Conservation (phyloP, 2,113 vertebrate genomes). For the Erinaceus europaeus region DNA sequence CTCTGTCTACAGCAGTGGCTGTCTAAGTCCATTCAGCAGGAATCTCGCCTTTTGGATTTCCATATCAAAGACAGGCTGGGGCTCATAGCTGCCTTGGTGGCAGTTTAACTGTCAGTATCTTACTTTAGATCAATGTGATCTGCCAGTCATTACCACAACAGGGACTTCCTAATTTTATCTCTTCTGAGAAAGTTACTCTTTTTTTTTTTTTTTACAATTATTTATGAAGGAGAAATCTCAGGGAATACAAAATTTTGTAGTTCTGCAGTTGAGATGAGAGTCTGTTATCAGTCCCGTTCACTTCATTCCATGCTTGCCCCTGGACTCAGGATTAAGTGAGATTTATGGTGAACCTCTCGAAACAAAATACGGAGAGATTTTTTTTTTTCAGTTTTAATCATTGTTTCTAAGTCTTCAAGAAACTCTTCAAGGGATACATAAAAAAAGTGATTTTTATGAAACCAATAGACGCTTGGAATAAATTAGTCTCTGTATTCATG, state of each 20-base stretch:
- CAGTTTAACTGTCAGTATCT: conserved; percentile 51
- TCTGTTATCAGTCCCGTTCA: background rate
- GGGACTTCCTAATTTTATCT: conserved; percentile 31
- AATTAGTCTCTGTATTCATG: background rate
- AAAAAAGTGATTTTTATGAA: background rate
- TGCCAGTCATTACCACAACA: background rate
- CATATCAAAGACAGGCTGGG: conserved; percentile 61
- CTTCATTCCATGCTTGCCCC: background rate
- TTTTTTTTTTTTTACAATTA: too few species aligned
- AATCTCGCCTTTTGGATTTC: conserved; percentile 20
- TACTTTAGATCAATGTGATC: conserved; percentile 28
- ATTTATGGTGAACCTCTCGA: background rate
- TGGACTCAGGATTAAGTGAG: background rate
- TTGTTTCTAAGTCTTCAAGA: background rate
- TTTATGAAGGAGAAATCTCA: background rate
- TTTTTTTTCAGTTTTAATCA: background rate
- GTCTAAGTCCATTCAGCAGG: background rate
- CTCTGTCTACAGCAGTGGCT: conserved; percentile 17
- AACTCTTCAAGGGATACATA: too few species aligned
- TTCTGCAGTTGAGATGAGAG: background rate
- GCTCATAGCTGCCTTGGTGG: background rate
- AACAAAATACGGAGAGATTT: background rate
- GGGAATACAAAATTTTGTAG: background rate
- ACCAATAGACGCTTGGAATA: background rate
- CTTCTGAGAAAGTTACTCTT: conserved; percentile 38